These are phyloP conservation scores for Osmoderma eremita DNA, from an alignment of 2,888 invertebrate species.

Conservation along the genomic window DNA sequence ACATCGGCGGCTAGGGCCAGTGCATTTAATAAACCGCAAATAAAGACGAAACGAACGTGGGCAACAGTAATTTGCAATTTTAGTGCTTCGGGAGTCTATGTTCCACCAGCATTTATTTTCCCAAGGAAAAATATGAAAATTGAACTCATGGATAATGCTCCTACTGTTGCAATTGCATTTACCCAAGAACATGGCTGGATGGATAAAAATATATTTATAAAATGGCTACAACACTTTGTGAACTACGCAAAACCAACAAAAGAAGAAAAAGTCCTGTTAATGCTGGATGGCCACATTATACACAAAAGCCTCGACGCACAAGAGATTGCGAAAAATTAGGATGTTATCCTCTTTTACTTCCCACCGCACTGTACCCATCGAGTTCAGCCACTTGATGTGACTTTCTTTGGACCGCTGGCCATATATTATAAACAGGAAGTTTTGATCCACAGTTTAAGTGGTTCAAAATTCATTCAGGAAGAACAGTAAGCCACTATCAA, in stretches of 20 bases:
- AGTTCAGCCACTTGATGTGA: slow-evolving; percentile 56
- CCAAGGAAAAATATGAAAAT: slow-evolving; percentile 36
- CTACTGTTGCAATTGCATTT: slow-evolving; percentile 17
- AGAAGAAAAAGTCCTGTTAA: slow-evolving; percentile 23
- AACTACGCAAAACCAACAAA: slow-evolving; percentile 29
- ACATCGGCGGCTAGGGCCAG: slow-evolving; percentile 8
- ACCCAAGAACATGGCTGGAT: slow-evolving; percentile 23
- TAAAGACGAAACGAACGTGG: slow-evolving; percentile 10
- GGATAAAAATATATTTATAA: slow-evolving; percentile 24
- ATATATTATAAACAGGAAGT: slow-evolving; percentile 54
- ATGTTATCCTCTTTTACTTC: slow-evolving; percentile 54
- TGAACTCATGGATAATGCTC: slow-evolving; percentile 30
- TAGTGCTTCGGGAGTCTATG: slow-evolving; percentile 15
- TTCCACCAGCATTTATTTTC: slow-evolving; percentile 27
- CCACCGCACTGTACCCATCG: slow-evolving; percentile 56
- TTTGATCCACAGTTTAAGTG: slow-evolving; percentile 50
- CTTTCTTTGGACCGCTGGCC: slow-evolving; percentile 53
- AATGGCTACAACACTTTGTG: slow-evolving; percentile 29
- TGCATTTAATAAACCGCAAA: neutral
- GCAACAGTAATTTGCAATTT: slow-evolving; percentile 9
- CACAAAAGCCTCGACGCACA: slow-evolving; percentile 38
- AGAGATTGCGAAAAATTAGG: slow-evolving; percentile 49
- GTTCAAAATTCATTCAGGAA: slow-evolving; percentile 52
- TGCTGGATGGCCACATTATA: slow-evolving; percentile 49
- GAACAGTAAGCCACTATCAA: slow-evolving; percentile 52